Evolutionary conservation across 2,888 invertebrate genomes (phyloP).

Genomic region (Scaptomyza parva): DNA sequence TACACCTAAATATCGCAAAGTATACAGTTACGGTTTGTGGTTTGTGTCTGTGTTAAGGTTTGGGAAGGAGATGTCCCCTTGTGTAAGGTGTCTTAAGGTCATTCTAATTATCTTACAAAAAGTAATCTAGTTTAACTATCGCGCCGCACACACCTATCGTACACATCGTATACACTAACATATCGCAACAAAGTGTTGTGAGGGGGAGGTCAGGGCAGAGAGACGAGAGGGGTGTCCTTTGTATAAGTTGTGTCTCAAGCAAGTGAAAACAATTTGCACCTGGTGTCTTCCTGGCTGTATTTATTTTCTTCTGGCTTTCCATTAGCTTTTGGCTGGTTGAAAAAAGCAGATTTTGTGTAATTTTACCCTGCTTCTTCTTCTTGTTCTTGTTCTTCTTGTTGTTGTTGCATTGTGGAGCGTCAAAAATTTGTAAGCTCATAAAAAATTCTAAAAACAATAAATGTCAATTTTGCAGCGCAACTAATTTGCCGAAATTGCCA

Average conservation of each 20-base stretch:
- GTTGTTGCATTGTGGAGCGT: slow-evolving; percentile 2
- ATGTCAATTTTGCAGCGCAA: slow-evolving; percentile 70
- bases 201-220: no score
- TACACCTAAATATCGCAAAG: no score
- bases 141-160: no score
- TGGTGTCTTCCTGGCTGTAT: neutral
- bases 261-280: slow-evolving; percentile 42
- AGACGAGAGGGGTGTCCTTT: neutral
- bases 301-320: neutral
- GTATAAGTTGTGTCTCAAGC: neutral
- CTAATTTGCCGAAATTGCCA: slow-evolving; percentile 58
- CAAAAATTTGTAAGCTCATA: slow-evolving; percentile 49
- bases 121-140: no score
- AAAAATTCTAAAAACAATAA: slow-evolving; percentile 76
- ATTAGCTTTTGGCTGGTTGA: neutral
- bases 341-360: slow-evolving; percentile 13
- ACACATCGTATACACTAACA: no score
- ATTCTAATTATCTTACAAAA: no score
- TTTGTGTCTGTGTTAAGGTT: no score
- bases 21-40: no score
- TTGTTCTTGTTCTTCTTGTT: neutral
- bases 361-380: slow-evolving; percentile 3
- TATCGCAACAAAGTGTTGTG: no score
- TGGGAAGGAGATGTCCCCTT: no score
- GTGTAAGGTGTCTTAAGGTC: no score